Evolutionary conservation across 1,140 invertebrate species (phyloP), one percentile per base, ranked within the genome.

Genomic region (Helicoverpa zea): DNA sequence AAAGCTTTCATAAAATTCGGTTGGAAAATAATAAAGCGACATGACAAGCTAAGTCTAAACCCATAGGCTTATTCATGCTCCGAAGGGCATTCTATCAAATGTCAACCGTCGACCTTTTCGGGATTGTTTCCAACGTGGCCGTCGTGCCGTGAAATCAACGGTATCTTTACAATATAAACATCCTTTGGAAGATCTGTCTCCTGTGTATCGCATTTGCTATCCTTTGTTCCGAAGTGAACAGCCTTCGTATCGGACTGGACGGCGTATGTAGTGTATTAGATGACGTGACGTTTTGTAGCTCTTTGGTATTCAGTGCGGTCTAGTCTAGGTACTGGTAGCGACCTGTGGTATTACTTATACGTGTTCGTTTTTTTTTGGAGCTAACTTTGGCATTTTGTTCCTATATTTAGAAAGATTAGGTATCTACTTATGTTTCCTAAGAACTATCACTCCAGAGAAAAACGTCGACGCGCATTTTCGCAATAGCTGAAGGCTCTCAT

Each of bases 61-160:
- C 83, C 76, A 82, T 81, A 74, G 79, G 84, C 85, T 91, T 89
- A 87, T 89, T 92, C 88, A 94, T 91, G 92, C 88, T 89, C 86
- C 84, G 84, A 88, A 81, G 87, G 89, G 86, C 87, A 88, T 90
- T 92, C 88, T 92, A 93, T 94, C 92, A 94, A 93, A 94, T 93
- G 91, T 91, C 92, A 92, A 84, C 87, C 83, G 83, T 64, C 87
- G 89, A 87, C 91, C 91, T 93, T 93, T 92, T 82, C 84, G 80
- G 89, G 85, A 90, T 93, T 93, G 91, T 91, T 92, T 92, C 90
- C 87, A 90, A 78, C 81, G 85, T 70, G 82, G 66, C 82, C 87
- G 84, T 72, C 89, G 89, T 86, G 87, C 91, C 92, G 92, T 93
- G 88, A 94, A 94, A 94, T 94, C 89, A 91, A 87, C 87, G 83